Evolutionary conservation across 2,113 vertebrate genomes (phyloP).

Genomic region (Taxidea taxus): DNA sequence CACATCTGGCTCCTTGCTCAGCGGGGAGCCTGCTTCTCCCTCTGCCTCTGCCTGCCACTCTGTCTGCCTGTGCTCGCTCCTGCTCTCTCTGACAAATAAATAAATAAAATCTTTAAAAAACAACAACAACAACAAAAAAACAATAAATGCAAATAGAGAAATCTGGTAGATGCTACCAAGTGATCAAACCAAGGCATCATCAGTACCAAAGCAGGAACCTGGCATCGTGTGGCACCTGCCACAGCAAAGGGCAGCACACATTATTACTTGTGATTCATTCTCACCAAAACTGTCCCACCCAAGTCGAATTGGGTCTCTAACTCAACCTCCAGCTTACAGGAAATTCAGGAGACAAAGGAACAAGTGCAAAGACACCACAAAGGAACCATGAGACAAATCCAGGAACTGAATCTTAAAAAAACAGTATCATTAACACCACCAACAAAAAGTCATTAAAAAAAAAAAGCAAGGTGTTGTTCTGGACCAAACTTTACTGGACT

Average conservation of each 20-base stretch:
- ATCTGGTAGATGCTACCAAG: not conserved
- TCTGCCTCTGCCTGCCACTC: no score
- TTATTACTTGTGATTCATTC: not conserved
- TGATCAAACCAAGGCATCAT: not conserved
- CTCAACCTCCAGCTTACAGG: not conserved
- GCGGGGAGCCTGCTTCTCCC: no score
- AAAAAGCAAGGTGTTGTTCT: not conserved
- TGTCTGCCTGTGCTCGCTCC: no score
- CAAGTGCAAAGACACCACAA: not conserved
- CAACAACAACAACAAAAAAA: no score
- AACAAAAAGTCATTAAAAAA: not conserved
- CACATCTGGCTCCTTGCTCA: no score
- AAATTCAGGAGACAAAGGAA: not conserved
- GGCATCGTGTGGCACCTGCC: rapidly evolving
- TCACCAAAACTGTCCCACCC: not conserved
- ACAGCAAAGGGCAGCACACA: not conserved
- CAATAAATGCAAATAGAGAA: not conserved
- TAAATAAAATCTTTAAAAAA: no score
- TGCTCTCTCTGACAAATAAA: no score
- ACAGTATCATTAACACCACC: not conserved
- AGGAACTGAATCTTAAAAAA: not conserved
- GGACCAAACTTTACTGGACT: not conserved
- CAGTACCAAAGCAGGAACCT: not conserved
- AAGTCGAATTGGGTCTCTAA: not conserved
- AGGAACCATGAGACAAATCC: not conserved